Percentiles rank a stretch among this genome's conserved stretches.
Evolutionary conservation across 2,888 invertebrate genomes (phyloP).

Genomic region (Gonocerus acuteangulatus): DNA sequence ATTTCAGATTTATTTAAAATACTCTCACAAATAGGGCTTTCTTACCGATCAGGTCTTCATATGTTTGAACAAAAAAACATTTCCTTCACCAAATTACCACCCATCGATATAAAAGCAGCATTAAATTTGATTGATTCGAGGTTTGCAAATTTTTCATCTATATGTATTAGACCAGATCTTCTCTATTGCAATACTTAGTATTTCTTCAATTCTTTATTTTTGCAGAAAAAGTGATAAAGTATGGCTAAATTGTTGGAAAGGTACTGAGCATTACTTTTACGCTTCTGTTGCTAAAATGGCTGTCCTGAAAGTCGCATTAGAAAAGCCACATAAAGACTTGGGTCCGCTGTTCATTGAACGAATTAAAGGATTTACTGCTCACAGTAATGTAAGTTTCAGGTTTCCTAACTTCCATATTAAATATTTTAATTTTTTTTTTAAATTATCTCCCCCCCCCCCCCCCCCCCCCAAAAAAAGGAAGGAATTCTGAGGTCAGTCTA

Average conservation of each 20-base stretch:
- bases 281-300: conserved; percentile 62
- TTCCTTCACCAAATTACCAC: conserved; percentile 48
- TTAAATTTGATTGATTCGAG: conserved; percentile 44
- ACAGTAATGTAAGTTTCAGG: conserved; percentile 62
- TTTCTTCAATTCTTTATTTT: not conserved
- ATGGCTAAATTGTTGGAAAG: conserved; percentile 55
- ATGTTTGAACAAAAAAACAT: conserved; percentile 32
- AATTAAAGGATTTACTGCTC: conserved; percentile 74
- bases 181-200: conserved; percentile 40
- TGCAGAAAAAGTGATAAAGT: conserved; percentile 45
- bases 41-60: conserved; percentile 66
- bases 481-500: too few species aligned
- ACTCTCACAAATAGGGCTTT: conserved; percentile 65
- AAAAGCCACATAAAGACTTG: conserved; percentile 67
- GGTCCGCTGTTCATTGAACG: conserved; percentile 74
- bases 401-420: too few species aligned
- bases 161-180: conserved; percentile 44
- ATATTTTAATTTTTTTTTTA: not conserved
- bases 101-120: conserved; percentile 59
- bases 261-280: conserved; percentile 66
- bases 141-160: conserved; percentile 14
- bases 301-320: conserved; percentile 53
- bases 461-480: too few species aligned
- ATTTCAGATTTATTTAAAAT: conserved; percentile 78
- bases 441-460: too few species aligned